Percentiles rank a stretch among this genome's conserved stretches.
Evolutionary conservation across 2,113 vertebrate species (phyloP).

Genomic region (Pteronura brasiliensis): DNA sequence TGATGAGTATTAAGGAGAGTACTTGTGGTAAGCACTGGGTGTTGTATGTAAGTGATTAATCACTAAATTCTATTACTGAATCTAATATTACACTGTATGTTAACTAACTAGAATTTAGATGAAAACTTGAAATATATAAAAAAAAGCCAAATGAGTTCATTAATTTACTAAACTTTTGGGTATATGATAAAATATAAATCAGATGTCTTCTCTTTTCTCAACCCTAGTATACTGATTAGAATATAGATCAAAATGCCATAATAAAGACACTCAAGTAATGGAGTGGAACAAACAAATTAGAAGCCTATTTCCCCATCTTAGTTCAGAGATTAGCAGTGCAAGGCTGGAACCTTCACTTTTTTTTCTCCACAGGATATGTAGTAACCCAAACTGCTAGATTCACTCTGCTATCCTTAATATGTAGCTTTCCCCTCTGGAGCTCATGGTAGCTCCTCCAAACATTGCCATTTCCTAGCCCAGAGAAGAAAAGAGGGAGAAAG

Average conservation of each 20-base stretch:
- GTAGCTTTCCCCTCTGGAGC: not conserved
- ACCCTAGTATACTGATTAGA: not conserved
- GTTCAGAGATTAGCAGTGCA: not conserved
- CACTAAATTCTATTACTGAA: not conserved
- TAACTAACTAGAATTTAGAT: not conserved
- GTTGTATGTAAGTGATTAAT: not conserved
- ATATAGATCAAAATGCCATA: not conserved
- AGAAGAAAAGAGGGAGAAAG: not conserved
- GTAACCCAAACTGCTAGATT: too few relatives aligned
- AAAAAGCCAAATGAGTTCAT: not conserved
- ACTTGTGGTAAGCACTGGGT: not conserved
- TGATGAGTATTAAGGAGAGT: not conserved
- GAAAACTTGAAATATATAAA: not conserved
- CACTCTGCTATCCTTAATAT: not conserved
- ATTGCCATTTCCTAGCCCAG: not conserved
- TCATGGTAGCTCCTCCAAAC: not conserved
- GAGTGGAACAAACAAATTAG: not conserved
- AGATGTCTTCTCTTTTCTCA: not conserved
- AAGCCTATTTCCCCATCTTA: not conserved
- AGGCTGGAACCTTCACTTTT: not conserved
- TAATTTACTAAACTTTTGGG: not conserved
- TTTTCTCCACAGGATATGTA: not conserved
- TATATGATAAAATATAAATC: not conserved
- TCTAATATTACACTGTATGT: not conserved
- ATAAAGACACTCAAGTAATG: not conserved